A percentile compares a stretch with the other conserved stretches of the same genome.
These are phyloP conservation scores for Todus mexicanus DNA, from an alignment of 2,797 vertebrate genomes.

Conservation along the genomic window DNA sequence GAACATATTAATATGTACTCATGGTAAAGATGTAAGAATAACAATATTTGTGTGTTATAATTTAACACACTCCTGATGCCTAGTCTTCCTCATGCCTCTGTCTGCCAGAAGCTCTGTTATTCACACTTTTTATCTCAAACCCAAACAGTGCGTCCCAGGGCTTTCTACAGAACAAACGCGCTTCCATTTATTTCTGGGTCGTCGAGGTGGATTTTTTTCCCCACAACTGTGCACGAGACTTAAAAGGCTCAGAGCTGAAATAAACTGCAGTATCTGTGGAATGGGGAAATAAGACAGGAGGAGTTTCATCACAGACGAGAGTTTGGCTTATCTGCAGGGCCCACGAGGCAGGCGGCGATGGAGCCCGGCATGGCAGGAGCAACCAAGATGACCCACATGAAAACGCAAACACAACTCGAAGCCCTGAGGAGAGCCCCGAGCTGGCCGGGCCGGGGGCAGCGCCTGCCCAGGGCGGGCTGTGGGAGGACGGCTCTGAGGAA, in stretches of 20 bases:
- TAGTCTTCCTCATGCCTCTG: not conserved
- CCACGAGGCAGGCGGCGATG: fast-evolving
- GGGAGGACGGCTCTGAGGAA: not conserved
- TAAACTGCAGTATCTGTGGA: fast-evolving
- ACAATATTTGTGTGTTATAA: not conserved
- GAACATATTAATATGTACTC: not conserved
- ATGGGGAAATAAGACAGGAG: not conserved
- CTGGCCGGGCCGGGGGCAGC: not conserved
- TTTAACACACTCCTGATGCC: not conserved
- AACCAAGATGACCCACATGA: too few species aligned
- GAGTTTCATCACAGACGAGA: not conserved
- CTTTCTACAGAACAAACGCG: not conserved
- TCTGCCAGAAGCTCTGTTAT: not conserved
- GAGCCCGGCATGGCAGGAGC: not conserved
- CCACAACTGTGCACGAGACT: not conserved
- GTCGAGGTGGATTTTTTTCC: not conserved
- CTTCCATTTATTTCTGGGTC: not conserved
- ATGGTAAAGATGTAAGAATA: not conserved
- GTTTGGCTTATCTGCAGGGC: not conserved
- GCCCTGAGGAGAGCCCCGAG: not conserved
- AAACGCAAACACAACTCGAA: fast-evolving
- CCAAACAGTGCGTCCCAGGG: not conserved
- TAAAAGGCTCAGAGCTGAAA: not conserved
- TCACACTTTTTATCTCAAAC: not conserved
- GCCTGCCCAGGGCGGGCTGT: not conserved